A percentile compares a stretch with the other conserved stretches of the same genome.
Conservation (phyloP, 2,797 vertebrate species). For the Malurus leucopterus region DNA sequence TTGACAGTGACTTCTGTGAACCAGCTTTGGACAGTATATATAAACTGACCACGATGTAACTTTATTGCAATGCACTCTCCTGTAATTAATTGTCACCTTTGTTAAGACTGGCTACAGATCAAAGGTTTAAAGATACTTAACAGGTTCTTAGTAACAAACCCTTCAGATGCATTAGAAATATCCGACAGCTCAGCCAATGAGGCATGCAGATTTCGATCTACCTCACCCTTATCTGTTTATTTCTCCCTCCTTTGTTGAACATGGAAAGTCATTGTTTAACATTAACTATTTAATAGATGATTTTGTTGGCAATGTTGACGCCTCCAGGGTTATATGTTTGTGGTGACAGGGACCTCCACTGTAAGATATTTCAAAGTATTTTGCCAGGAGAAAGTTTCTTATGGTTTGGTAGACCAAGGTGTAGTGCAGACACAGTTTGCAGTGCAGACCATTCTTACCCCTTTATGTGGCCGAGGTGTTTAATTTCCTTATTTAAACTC, state of each 20-base stretch:
- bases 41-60: constrained; percentile 66
- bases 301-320: not conserved
- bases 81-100: constrained; percentile 78
- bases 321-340: not conserved
- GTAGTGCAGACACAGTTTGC: not conserved
- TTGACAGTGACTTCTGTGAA: constrained; percentile 69
- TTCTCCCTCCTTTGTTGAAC: constrained; percentile 56
- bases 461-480: fast-evolving
- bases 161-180: constrained; percentile 62
- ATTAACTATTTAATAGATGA: constrained; percentile 27
- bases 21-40: constrained; percentile 60
- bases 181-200: constrained; percentile 59
- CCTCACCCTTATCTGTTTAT: constrained; percentile 47
- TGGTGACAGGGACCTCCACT: fast-evolving
- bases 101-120: constrained; percentile 71
- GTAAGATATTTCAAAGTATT: not conserved
- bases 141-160: constrained; percentile 66
- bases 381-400: not conserved
- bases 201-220: constrained; percentile 60
- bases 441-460: not conserved
- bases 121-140: constrained; percentile 71
- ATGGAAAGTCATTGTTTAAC: constrained; percentile 10
- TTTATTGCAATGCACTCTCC: constrained; percentile 68
- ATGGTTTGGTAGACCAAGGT: not conserved
- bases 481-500: not conserved